Base-by-base conservation (phyloP, 1,140 invertebrate species). In the Bilobella aurantiaca region DNA sequence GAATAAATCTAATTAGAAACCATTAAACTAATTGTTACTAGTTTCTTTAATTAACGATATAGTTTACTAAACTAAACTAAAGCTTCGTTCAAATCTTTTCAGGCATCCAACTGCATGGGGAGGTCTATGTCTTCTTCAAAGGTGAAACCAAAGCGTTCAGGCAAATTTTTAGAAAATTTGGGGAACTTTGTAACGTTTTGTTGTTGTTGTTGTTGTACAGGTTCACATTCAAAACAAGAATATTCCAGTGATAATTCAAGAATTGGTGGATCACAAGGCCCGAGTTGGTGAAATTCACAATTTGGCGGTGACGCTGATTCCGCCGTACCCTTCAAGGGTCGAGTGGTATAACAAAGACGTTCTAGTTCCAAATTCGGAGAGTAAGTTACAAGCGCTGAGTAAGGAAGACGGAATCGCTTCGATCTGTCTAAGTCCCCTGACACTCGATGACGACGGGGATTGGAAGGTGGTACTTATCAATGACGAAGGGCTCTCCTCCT, bases 51-150 rank as follows among this genome's bases (percentile, higher is more conserved):
- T 42, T 42, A 42, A n/a, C n/a, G n/a, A n/a, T n/a, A n/a, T n/a
- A n/a, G n/a, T n/a, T n/a, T n/a, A n/a, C n/a, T n/a, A n/a, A n/a
- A n/a, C n/a, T n/a, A n/a, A n/a, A n/a, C n/a, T n/a, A n/a, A n/a
- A n/a, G n/a, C n/a, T n/a, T n/a, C n/a, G n/a, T n/a, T n/a, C n/a
- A n/a, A n/a, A 14, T 53, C 25, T 23, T 12, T 8, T 18, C 21
- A 53, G 74, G 90, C 90, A 0, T 79, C 85, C n/a, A 91, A 91
- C 75, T 91, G 89, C 74, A 89, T 93, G 86, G 89, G 90, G 30
- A 83, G 82, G 59, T 82, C 86, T 0, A 85, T 85, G 71, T 91
- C 88, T 34, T 88, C 85, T n/a, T 91, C 89, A 12, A 53, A 56
- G 31, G 49, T 53, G 23, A 23, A 53, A 53, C 12, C 49, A 8